Evolutionary conservation across 2,113 vertebrate genomes (phyloP), one percentile per base, ranked within the genome.

Genomic region (Arenaria interpres): DNA sequence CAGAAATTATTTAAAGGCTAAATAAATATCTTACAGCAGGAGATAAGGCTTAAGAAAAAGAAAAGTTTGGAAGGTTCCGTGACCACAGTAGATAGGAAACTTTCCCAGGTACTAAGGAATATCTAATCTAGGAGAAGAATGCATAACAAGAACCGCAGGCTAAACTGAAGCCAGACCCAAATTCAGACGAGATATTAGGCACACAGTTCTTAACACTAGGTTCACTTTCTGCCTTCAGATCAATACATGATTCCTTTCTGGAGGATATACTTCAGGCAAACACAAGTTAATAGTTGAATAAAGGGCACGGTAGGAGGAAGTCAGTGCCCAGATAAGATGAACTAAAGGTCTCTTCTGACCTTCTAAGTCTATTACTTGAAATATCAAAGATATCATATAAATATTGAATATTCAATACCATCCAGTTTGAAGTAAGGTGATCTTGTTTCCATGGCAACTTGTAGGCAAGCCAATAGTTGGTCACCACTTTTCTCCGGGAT

Each of bases 371-470:
- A 37, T 76, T 57, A 64, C 43, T 45, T 78, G 21, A n/a, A 80
- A 72, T 71, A 95, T 41, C 27, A 72, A 84, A 73, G 27, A 48
- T 83, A 35, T 43, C 12, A 43, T 32, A 71, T 14, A 78, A 92
- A 90, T 72, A 84, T 13, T 84, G 73, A 94, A 86, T 90, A 96
- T 87, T 89, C 39, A 81, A 22, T 17, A 53, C 15, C 32, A 86
- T n/a, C 46, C 76, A 17, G 75, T 84, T 92, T 57, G 62, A 93
- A 88, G 33, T 56, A 93, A 89, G 35, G 71, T 41, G 62, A 85
- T 89, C 64, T 89, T 43, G 43, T 95, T 94, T 87, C 97, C 77
- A 85, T 85, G 53, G 59, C 7, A 91, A 96, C 88, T 81, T 56
- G 4, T 32, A 85, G 39, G 57, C 32, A 89, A 95, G 60, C 27